Percentiles rank a stretch among this genome's conserved stretches.
Conservation (phyloP, 2,888 invertebrate genomes). For the Morpho achilles region DNA sequence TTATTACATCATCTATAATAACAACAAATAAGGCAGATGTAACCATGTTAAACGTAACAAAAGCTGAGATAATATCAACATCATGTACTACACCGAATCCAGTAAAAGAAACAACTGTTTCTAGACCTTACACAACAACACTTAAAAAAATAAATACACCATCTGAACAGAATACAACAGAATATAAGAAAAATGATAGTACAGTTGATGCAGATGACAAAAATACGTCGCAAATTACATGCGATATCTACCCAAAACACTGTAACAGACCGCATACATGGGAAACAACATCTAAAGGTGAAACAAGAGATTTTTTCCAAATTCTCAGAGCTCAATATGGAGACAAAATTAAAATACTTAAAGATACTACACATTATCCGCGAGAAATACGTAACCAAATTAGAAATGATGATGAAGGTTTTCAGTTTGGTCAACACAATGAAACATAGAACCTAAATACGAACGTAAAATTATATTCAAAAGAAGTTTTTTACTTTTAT, state of each 20-base stretch:
- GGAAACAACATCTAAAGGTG: constrained; percentile 59
- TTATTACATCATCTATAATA: neutral
- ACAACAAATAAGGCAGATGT: neutral
- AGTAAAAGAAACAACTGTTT: constrained; percentile 8
- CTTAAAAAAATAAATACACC: neutral
- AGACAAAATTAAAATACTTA: constrained; percentile 39
- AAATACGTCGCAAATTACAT: constrained; percentile 1
- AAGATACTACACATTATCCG: constrained; percentile 49
- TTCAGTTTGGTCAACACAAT: constrained; percentile 37
- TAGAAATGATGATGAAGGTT: constrained; percentile 26
- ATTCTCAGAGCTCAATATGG: constrained; percentile 52
- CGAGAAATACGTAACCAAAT: constrained; percentile 15
- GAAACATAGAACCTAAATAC: constrained; percentile 24
- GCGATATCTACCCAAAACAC: constrained; percentile 36
- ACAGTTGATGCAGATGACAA: neutral
- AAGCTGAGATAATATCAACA: constrained; percentile 11
- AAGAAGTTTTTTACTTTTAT: no score
- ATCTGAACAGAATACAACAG: neutral
- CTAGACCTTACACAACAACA: constrained; percentile 11
- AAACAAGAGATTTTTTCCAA: constrained; percentile 59
- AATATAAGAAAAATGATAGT: constrained; percentile 11
- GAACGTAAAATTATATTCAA: no score
- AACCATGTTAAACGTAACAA: neutral
- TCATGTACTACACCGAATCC: constrained; percentile 15
- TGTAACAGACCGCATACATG: constrained; percentile 54